Evolutionary conservation across 2,113 vertebrate genomes (phyloP), one percentile per base, ranked within the genome.

Genomic region (Actinemys pallida): DNA sequence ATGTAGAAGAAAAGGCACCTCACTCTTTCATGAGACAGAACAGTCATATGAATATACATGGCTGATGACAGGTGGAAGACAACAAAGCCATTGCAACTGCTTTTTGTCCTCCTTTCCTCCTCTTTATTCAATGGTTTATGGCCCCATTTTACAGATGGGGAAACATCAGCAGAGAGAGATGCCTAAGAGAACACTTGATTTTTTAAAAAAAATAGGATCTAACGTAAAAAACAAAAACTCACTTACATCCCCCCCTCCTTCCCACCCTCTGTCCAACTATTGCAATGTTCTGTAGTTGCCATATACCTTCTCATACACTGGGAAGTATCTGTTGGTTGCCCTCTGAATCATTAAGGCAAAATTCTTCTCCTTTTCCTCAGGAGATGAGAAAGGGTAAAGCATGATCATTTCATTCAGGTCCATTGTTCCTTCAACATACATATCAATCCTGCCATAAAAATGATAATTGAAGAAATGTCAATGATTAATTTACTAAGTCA

Each of bases 261-360:
- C 79, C 52, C 52, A 53, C 52, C 52, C 52, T 53, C 52, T 8
- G 52, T 20, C 52, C 17, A 20, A 19, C 52, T 17, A 69, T 35
- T 59, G n/a, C 9, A 29, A 4, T 8, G 10, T 59, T 12, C 9
- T 84, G 31, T 24, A 25, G 17, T 27, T n/a, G 59, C 78, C 80
- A 87, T 89, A 89, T 95, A 99, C 99, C 98, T 99, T 99, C 84
- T 99, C 98, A 98, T 96, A 99, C 47, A 98, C 98, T 27, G 98
- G 98, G 22, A 99, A 92, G 72, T 98, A 98, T 85, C 98, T 96
- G 8, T 96, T 97, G 52, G 87, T 97, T 65, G 97, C 97, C 97
- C 93, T 98, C 2, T 52, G 94, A 39, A 98, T 90, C 47, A 99
- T 97, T 13, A 83, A 52, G 0, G 96, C 56, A 52, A 98, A 52